Percentiles rank a stretch among this genome's conserved stretches.
Evolutionary conservation across 2,888 invertebrate species (phyloP).

Genomic region (Lepidocyrtoides sp.): DNA sequence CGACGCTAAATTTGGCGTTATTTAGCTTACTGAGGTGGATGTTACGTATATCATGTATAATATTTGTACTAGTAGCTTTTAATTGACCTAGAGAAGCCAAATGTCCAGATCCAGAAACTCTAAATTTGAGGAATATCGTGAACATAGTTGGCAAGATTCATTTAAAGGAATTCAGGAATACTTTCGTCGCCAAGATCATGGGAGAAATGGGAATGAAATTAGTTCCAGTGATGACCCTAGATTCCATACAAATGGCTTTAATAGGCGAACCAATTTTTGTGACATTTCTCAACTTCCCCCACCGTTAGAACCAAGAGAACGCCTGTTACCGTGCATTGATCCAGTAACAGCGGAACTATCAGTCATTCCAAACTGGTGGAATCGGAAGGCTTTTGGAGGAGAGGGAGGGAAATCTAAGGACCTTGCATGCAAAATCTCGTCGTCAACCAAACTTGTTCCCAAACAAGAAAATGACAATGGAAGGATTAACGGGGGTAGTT

Average conservation of each 20-base stretch:
- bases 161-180: neutral
- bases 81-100: neutral
- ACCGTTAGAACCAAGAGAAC: constrained; percentile 53
- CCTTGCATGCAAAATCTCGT: neutral
- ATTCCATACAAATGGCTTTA: neutral
- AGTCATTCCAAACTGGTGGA: constrained; percentile 50
- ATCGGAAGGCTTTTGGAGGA: neutral
- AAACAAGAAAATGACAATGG: neutral
- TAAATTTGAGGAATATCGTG: constrained; percentile 55
- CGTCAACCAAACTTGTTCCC: neutral
- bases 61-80: neutral
- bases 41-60: too few species aligned
- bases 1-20: too few species aligned
- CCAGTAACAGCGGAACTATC: constrained; percentile 20
- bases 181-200: neutral
- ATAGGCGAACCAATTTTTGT: neutral
- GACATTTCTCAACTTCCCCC: constrained; percentile 27
- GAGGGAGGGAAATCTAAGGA: neutral
- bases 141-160: constrained; percentile 27
- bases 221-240: neutral
- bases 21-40: too few species aligned
- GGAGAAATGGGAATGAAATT: neutral
- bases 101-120: constrained; percentile 44
- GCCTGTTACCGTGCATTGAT: constrained; percentile 15
- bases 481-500: constrained; percentile 34